phyloP scores from a whole-genome alignment of 2,113 vertebrate species.

The Talpa occidentalis region DNA sequence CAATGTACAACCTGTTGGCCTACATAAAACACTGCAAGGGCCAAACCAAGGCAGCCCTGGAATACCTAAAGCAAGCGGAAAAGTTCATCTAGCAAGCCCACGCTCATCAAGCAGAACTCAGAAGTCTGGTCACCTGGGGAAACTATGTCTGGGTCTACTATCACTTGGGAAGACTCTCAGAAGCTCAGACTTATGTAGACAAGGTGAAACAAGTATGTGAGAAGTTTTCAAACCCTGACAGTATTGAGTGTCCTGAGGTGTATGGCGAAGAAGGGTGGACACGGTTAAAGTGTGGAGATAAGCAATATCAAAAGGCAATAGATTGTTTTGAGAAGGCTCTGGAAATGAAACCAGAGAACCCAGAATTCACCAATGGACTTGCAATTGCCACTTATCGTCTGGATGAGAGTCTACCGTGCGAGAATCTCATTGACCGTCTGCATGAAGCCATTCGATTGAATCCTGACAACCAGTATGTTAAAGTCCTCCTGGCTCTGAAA shows the following conservation, averaged over 20 bases:
- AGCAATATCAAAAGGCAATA: neutral
- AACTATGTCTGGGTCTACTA: constrained; percentile 77
- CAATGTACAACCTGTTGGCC: constrained; percentile 53
- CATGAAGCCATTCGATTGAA: constrained; percentile 80
- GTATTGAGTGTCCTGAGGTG: constrained; percentile 60
- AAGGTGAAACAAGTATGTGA: constrained; percentile 66
- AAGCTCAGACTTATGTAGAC: constrained; percentile 59
- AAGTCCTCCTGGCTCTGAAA: constrained; percentile 85
- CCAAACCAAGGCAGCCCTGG: constrained; percentile 30
- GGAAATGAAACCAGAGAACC: neutral
- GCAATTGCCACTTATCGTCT: constrained; percentile 69
- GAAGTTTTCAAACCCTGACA: constrained; percentile 62
- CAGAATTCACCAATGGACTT: constrained; percentile 61
- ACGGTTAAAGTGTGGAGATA: constrained; percentile 42
- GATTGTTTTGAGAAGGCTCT: constrained; percentile 75
- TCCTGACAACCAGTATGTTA: constrained; percentile 76
- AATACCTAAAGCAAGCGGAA: constrained; percentile 54
- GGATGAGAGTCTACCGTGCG: neutral
- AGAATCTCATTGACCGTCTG: constrained; percentile 51
- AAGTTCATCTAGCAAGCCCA: neutral
- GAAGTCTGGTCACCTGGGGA: constrained; percentile 73
- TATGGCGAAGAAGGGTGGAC: constrained; percentile 79
- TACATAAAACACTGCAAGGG: constrained; percentile 62
- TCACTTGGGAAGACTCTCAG: constrained; percentile 15
- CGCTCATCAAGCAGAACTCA: neutral